These are phyloP conservation scores for Eueremaeus valkanovi DNA, from an alignment of 2,888 invertebrate species.

Conservation along the genomic window DNA sequence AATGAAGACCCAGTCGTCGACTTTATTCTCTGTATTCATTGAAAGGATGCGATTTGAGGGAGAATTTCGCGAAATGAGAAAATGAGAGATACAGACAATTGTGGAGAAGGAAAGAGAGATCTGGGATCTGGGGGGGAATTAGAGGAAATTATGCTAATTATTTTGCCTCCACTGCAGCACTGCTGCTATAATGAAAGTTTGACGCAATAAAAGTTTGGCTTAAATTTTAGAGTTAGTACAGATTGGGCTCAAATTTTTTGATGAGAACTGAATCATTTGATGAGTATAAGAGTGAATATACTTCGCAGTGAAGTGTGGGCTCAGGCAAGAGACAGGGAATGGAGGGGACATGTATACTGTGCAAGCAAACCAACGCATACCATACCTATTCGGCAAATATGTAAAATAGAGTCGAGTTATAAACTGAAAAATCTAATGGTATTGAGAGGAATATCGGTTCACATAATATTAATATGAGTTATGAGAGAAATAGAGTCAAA, in stretches of 20 bases:
- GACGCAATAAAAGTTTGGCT: slow-evolving; percentile 16
- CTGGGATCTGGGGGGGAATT: background rate
- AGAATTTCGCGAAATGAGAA: background rate
- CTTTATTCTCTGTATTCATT: background rate
- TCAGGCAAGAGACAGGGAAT: background rate
- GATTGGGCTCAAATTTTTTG: slow-evolving; percentile 21
- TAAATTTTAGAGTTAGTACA: slow-evolving; percentile 11
- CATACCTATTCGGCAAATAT: slow-evolving; percentile 3
- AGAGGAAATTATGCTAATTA: slow-evolving; percentile 32
- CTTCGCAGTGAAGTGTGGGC: background rate
- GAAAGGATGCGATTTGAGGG: slow-evolving; percentile 3
- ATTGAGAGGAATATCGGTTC: background rate
- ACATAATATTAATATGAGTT: background rate
- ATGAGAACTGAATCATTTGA: slow-evolving; percentile 17
- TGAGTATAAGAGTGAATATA: background rate
- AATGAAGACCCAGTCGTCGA: too few relatives aligned
- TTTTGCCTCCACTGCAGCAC: slow-evolving; percentile 15
- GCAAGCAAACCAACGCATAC: background rate
- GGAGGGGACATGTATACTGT: too few relatives aligned
- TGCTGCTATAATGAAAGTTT: slow-evolving; percentile 9
- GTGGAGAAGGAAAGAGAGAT: background rate
- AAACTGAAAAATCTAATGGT: slow-evolving; percentile 3
- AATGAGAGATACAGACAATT: slow-evolving; percentile 5
- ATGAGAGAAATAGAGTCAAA: background rate
- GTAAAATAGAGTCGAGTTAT: background rate